Conservation (phyloP, 2,888 invertebrate genomes). For the Chloroclystis v-ata region DNA sequence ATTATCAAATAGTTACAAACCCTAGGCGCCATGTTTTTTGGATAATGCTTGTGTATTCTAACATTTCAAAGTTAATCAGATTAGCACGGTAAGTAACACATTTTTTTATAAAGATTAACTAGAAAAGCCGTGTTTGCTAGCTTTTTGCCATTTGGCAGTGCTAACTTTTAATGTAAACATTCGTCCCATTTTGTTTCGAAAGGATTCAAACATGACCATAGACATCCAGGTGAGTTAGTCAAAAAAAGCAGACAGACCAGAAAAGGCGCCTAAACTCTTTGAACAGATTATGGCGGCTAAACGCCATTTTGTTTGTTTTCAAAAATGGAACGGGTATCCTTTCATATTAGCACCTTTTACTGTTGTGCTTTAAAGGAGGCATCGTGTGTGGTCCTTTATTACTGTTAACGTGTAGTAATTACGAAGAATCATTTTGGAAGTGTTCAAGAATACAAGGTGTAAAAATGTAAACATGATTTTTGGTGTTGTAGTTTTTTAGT, state of each 20-base stretch:
- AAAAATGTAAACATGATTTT: not conserved
- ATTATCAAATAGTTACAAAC: slow-evolving; percentile 45
- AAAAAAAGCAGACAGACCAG: slow-evolving; percentile 5
- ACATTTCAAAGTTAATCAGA: slow-evolving; percentile 4
- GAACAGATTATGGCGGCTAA: slow-evolving; percentile 67
- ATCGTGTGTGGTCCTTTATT: slow-evolving; percentile 65
- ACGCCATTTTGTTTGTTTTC: slow-evolving; percentile 62
- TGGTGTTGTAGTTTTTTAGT: too few relatives aligned
- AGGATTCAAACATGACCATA: not conserved
- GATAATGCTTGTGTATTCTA: slow-evolving; percentile 3
- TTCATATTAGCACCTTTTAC: slow-evolving; percentile 75
- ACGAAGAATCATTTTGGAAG: slow-evolving; percentile 26
- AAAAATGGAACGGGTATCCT: slow-evolving; percentile 67
- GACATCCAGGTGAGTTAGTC: not conserved
- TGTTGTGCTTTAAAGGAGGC: slow-evolving; percentile 60
- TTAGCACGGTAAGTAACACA: not conserved
- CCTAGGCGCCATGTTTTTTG: slow-evolving; percentile 15
- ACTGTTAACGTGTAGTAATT: slow-evolving; percentile 38
- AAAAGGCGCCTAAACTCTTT: slow-evolving; percentile 54
- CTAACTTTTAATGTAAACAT: not conserved
- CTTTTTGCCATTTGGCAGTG: not conserved
- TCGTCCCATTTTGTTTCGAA: not conserved
- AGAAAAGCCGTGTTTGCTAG: not conserved
- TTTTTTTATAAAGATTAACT: not conserved
- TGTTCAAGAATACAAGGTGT: slow-evolving; percentile 6